phyloP scores from a whole-genome alignment of 2,888 invertebrate genomes.

The Amaurobius ferox region DNA sequence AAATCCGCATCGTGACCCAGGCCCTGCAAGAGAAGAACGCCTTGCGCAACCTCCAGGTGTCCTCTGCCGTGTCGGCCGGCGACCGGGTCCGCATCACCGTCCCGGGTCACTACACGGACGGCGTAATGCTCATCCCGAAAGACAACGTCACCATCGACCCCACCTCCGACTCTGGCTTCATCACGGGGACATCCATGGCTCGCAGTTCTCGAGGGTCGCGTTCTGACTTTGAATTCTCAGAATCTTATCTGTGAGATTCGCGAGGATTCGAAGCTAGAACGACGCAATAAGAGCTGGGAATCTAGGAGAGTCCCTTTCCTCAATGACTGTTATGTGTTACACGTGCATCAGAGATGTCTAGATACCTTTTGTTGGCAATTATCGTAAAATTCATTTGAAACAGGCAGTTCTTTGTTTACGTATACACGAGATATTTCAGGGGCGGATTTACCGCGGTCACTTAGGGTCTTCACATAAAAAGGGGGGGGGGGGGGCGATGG shows the following conservation, averaged over 20 bases:
- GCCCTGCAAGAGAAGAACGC: constrained; percentile 73
- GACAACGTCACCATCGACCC: constrained; percentile 73
- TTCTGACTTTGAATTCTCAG: constrained; percentile 91
- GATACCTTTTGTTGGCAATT: too few species aligned
- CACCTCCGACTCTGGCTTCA: constrained; percentile 74
- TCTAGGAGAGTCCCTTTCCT: background rate
- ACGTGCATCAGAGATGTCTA: too few species aligned
- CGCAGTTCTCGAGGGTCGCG: constrained; percentile 87
- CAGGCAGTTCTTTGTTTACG: too few species aligned
- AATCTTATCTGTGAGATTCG: constrained; percentile 84
- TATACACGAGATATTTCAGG: too few species aligned
- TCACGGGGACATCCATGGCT: constrained; percentile 79
- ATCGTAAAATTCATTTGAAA: background rate
- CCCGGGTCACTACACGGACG: constrained; percentile 65
- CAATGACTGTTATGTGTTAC: too few species aligned
- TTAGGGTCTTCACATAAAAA: too few species aligned
- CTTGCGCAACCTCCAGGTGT: constrained; percentile 63
- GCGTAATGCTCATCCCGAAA: constrained; percentile 64
- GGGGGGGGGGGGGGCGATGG: too few species aligned
- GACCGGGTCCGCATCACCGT: constrained; percentile 69
- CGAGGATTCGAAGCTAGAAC: constrained; percentile 10
- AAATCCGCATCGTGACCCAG: constrained; percentile 74
- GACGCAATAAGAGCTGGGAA: constrained; percentile 3
- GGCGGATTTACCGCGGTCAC: too few species aligned
- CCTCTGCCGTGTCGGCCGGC: constrained; percentile 34